These are phyloP conservation scores for Oreochromis aureus DNA, from an alignment of 2,113 vertebrate genomes.

Conservation along the genomic window DNA sequence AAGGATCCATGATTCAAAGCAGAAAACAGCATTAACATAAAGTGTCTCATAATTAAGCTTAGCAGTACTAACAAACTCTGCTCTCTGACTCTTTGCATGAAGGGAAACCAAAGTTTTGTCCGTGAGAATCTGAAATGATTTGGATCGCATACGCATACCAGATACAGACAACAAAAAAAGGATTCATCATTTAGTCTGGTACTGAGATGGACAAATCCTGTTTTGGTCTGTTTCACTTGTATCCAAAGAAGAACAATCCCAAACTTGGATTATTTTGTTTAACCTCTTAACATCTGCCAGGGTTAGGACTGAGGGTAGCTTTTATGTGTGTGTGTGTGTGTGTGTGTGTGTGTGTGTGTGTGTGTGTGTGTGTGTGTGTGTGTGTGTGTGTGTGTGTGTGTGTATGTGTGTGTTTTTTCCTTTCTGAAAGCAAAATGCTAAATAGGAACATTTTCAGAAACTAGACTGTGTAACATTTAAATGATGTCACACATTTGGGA, in stretches of 20 bases:
- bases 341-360: background rate
- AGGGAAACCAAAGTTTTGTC: conserved; percentile 5
- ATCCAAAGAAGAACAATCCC: background rate
- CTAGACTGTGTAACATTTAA: background rate
- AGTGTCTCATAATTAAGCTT: conserved; percentile 50
- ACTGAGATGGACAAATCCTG: background rate
- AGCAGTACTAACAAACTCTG: conserved; percentile 51
- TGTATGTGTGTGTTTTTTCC: background rate
- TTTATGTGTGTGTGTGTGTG: background rate
- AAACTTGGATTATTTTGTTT: background rate
- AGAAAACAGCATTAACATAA: conserved; percentile 53
- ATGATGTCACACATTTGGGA: background rate
- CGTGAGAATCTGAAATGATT: background rate
- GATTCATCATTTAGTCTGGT: background rate
- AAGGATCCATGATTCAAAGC: conserved; percentile 33
- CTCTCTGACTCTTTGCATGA: background rate
- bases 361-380: background rate
- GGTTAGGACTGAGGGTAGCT: background rate
- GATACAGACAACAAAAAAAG: background rate
- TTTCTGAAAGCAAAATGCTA: background rate
- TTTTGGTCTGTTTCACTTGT: background rate
- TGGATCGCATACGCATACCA: background rate
- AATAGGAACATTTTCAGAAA: background rate
- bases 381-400: background rate
- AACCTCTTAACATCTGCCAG: background rate